These are phyloP conservation scores for Trialeurodes vaporariorum DNA, from an alignment of 1,140 invertebrate genomes.

Conservation along the genomic window DNA sequence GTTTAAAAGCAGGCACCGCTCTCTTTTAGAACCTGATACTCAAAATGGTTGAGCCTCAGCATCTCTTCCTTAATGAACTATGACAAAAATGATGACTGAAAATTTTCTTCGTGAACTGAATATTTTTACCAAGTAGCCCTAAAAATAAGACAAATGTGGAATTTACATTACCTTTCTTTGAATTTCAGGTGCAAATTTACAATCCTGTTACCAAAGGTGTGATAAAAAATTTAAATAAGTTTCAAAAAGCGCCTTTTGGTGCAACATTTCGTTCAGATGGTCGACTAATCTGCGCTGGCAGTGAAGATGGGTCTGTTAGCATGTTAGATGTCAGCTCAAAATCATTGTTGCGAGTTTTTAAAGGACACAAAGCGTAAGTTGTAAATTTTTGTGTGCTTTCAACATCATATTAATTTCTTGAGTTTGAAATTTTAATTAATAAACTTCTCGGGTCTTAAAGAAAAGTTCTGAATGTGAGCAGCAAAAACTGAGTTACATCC, in stretches of 20 bases:
- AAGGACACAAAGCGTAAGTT: constrained; percentile 47
- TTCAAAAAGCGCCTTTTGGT: constrained; percentile 75
- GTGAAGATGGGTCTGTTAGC: constrained; percentile 74
- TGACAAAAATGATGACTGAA: not conserved
- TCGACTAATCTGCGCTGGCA: constrained; percentile 67
- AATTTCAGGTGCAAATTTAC: constrained; percentile 62
- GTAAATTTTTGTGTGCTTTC: no score
- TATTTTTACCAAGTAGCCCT: not conserved
- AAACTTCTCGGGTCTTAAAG: no score
- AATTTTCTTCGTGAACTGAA: constrained; percentile 3
- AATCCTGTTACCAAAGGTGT: constrained; percentile 76
- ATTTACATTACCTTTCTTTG: constrained; percentile 8
- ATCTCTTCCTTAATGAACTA: no score
- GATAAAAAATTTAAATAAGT: constrained; percentile 71
- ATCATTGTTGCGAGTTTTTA: constrained; percentile 57
- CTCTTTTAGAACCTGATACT: no score
- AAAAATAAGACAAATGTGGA: not conserved
- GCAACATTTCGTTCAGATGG: constrained; percentile 79
- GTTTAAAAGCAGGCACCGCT: no score
- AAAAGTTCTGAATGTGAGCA: not conserved
- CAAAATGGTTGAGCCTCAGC: no score
- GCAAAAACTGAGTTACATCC: not conserved
- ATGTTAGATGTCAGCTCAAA: constrained; percentile 78
- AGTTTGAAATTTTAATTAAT: no score
- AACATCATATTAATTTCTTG: no score